Percentiles rank a stretch among this genome's conserved stretches.
Conservation (phyloP, 2,797 vertebrate genomes). For the Anisognathus igniventris region DNA sequence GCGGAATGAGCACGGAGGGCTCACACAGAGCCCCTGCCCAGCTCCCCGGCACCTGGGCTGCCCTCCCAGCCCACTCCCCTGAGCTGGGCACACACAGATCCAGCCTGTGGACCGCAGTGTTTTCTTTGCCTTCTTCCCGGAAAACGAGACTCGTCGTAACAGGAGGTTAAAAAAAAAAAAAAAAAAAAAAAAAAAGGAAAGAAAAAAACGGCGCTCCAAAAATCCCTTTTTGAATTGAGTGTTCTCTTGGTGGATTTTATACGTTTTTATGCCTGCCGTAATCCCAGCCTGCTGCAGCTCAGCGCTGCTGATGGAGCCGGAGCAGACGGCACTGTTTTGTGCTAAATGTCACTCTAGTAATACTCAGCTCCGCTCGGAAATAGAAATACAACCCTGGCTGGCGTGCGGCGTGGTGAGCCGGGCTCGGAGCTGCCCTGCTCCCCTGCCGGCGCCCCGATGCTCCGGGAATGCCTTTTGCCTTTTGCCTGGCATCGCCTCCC, state of each 20-base stretch:
- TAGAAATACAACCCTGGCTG: neutral
- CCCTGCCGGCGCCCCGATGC: neutral
- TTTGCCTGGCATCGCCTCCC: neutral
- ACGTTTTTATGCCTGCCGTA: neutral
- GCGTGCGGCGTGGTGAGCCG: accelerated
- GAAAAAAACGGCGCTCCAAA: neutral
- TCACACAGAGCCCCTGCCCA: neutral
- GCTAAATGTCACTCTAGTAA: neutral
- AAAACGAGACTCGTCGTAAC: accelerated
- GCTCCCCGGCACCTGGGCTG: neutral
- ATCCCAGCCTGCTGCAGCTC: neutral
- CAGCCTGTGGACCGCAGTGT: neutral
- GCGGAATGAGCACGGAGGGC: neutral
- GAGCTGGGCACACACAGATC: accelerated
- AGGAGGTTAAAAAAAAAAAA: neutral
- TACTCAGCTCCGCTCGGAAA: neutral
- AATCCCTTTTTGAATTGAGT: neutral
- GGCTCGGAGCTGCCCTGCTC: neutral
- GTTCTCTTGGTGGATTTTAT: neutral
- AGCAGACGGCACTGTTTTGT: neutral
- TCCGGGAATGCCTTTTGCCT: neutral
- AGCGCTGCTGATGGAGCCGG: neutral
- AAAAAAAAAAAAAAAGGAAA: no score
- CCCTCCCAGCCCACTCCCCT: neutral
- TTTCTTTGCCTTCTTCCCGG: neutral